Base-by-base conservation (phyloP, 2,797 vertebrate species). In the Aplochiton taeniatus region DNA sequence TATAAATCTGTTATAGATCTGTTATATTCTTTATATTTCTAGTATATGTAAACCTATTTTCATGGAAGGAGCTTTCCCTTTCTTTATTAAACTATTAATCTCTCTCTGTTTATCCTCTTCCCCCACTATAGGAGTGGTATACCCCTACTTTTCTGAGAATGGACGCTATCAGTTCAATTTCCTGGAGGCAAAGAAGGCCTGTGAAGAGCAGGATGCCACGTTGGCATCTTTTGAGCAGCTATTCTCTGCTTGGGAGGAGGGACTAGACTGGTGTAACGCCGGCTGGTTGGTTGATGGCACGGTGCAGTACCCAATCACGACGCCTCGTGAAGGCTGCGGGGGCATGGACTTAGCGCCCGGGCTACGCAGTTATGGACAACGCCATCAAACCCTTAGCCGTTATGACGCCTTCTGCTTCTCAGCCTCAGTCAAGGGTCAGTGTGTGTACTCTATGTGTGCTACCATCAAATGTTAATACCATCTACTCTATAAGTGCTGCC, bases 341-440 rank as follows among this genome's bases (percentile, higher is more conserved):
- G 96, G 95, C 0, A 19, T 78, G 9, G 80, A 87, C 10, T 75
- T 94, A 1, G 93, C 93, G 0, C 91, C 96, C 0, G 97, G 96
- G 0, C 67, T 98, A 58, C 93, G 96, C 56, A 98, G 84, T 91
- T 98, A 98, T 0, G 96, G 96, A 49, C 80, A 66, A 0, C 93
- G 91, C 0, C 91, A 96, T 81, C 92, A 76, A 45, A 77, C 81
- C 63, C 81, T 91, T 31, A 87, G 94, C 73, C 92, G 7, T 61
- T 98, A 92, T 0, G 96, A 98, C 0, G 95, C 91, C 9, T 98
- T 98, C 89, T 98, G 96, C 89, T 98, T 98, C 68, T 87, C 93
- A 0, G 90, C 93, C 0, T 86, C 89, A 0, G 73, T 94, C 66
- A 94, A 75, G 87, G 96, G 97, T 98, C 78, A 81, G 88, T 48